These are phyloP conservation scores for Ceratothoa steindachneri DNA, from an alignment of 2,888 invertebrate species.

Conservation along the genomic window DNA sequence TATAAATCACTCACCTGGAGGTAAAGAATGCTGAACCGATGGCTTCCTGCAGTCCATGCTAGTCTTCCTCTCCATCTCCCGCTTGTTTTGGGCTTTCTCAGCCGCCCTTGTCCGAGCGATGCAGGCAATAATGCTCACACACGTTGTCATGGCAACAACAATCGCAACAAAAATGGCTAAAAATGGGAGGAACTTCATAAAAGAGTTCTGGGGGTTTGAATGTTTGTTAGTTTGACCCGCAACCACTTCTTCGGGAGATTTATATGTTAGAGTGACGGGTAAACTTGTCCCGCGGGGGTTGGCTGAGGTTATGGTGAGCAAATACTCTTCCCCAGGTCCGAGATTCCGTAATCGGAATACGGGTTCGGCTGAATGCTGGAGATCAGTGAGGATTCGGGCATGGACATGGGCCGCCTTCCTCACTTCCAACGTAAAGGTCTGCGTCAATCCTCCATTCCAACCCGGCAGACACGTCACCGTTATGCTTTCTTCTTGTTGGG, in stretches of 20 bases:
- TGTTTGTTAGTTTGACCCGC: conserved; percentile 7
- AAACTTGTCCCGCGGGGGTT: conserved; percentile 19
- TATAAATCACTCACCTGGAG: background rate
- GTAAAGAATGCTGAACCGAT: background rate
- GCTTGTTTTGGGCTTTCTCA: background rate
- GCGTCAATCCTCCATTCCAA: conserved; percentile 20
- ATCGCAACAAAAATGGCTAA: background rate
- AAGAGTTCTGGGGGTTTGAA: background rate
- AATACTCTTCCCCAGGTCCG: conserved; percentile 17
- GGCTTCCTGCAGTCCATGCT: background rate
- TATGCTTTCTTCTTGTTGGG: conserved; percentile 3
- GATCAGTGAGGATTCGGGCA: conserved; percentile 16
- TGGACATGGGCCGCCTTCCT: conserved; percentile 17
- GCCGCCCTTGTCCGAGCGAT: background rate
- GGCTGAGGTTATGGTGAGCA: conserved; percentile 21
- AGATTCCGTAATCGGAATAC: conserved; percentile 13
- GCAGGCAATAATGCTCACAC: background rate
- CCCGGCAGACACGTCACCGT: conserved; percentile 15
- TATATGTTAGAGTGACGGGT: conserved; percentile 19
- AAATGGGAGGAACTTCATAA: conserved; percentile 1
- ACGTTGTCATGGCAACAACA: background rate
- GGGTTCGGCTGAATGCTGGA: conserved; percentile 20
- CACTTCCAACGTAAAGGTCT: conserved; percentile 22
- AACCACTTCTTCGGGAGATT: conserved; percentile 8
- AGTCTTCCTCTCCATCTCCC: background rate